These are phyloP conservation scores for Strix aluco DNA, from an alignment of 2,113 vertebrate genomes.

Conservation along the genomic window DNA sequence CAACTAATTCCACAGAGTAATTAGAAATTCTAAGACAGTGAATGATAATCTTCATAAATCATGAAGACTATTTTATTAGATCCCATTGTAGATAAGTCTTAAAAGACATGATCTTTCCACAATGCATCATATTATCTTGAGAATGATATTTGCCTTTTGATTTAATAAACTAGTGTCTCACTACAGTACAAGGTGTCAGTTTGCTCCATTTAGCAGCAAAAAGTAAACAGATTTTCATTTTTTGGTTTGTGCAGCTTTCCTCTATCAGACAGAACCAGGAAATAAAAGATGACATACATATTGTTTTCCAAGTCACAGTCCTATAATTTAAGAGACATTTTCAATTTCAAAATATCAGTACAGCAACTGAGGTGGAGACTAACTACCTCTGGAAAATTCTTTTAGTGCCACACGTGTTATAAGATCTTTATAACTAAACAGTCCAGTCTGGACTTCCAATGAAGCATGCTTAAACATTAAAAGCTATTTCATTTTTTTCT, in stretches of 20 bases:
- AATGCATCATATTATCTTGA: not conserved
- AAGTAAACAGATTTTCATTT: not conserved
- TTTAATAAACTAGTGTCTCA: not conserved
- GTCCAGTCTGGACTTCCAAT: not conserved
- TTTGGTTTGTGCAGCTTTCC: not conserved
- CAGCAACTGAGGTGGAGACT: not conserved
- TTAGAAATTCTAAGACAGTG: not conserved
- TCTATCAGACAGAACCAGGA: not conserved
- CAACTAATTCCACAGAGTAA: not conserved
- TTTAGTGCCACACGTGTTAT: not conserved
- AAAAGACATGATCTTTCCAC: not conserved
- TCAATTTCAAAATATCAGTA: not conserved
- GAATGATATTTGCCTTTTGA: not conserved
- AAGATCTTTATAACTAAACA: not conserved
- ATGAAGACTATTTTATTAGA: constrained; percentile 1
- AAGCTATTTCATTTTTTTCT: not conserved
- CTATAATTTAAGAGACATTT: not conserved
- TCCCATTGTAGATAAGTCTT: not conserved
- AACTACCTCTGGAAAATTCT: not conserved
- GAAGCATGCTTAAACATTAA: not conserved
- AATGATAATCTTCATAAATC: not conserved
- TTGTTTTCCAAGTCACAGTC: not conserved
- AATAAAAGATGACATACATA: not conserved
- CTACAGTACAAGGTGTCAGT: not conserved
- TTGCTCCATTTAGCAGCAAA: not conserved